phyloP scores from a whole-genome alignment of 2,113 vertebrate species.

The Mola mola region DNA sequence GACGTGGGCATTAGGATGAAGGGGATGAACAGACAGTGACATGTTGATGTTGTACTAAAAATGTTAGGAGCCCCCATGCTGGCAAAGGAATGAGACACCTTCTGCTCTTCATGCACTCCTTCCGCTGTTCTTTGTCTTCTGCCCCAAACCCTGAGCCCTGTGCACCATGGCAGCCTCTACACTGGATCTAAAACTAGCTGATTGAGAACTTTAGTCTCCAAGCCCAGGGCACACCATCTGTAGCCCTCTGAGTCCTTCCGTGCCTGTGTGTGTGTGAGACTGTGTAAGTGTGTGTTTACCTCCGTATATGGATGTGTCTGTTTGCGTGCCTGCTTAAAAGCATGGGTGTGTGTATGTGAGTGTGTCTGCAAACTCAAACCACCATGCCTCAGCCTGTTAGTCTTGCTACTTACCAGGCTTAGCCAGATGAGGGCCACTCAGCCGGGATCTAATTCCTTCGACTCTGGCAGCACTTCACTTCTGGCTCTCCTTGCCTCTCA shows the following conservation, averaged over 20 bases:
- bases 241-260: conserved; percentile 71
- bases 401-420: conserved; percentile 78
- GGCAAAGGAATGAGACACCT: conserved; percentile 24
- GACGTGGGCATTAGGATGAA: conserved; percentile 53
- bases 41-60: conserved; percentile 70
- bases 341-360: conserved; percentile 27
- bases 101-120: conserved; percentile 55
- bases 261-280: conserved; percentile 24
- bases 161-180: conserved; percentile 53
- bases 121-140: conserved; percentile 70
- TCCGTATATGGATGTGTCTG: conserved; percentile 46
- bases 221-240: conserved; percentile 77
- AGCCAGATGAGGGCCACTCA: conserved; percentile 78
- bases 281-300: conserved; percentile 48
- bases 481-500: conserved; percentile 64
- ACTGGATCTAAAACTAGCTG: conserved; percentile 68
- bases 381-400: conserved; percentile 76
- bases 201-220: conserved; percentile 65
- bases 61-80: conserved; percentile 49
- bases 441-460: conserved; percentile 73
- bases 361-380: conserved; percentile 59
- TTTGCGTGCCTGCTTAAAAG: conserved; percentile 43
- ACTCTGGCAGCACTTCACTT: conserved; percentile 74
- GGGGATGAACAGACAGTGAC: conserved; percentile 72
- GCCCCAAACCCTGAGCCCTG: conserved; percentile 59